Evolutionary conservation across 2,888 invertebrate species (phyloP), one percentile per base, ranked within the genome.

Genomic region (Vannuccia rotundouncinata): DNA sequence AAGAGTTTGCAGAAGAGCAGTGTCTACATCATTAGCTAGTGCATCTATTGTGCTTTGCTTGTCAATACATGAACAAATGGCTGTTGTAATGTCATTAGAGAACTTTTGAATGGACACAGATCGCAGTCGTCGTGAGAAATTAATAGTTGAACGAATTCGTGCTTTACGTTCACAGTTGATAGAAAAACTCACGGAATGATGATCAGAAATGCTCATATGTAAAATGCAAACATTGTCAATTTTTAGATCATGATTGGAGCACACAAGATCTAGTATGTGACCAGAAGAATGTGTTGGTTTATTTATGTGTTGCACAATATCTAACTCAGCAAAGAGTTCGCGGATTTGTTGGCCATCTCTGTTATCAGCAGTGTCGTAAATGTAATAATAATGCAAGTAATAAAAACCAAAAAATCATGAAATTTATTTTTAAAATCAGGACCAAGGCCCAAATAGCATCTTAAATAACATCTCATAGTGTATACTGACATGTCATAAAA

Each of bases 21-120:
- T 66, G 66, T 66, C 66, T 66, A 66, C 66, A 66, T 66, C 66
- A 66, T 66, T 66, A 66, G 66, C 66, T 66, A 66, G 66, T 66
- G 25, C 66, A 66, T 66, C 66, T 66, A 66, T 66, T 66, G 66
- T 66, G 66, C 66, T 66, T 66, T 66, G 66, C 66, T 66, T 66
- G 66, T 66, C 66, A 66, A 66, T 66, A 66, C 66, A 66, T 66
- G 25, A 66, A 66, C 66, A 27, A 66, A 66, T 66, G 66, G 66
- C 66, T 66, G 66, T 66, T 66, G 66, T 66, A 66, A 66, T 66
- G 66, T 66, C 66, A 66, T 66, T 66, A 66, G 66, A 66, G 66
- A 66, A 66, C 66, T 66, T 66, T 66, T 66, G 66, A 66, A 66
- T 66, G 66, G 66, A 66, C 66, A 66, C 66, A 66, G 66, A 66